Evolutionary conservation across 2,113 vertebrate species (phyloP).

Genomic region (Oriolus oriolus): DNA sequence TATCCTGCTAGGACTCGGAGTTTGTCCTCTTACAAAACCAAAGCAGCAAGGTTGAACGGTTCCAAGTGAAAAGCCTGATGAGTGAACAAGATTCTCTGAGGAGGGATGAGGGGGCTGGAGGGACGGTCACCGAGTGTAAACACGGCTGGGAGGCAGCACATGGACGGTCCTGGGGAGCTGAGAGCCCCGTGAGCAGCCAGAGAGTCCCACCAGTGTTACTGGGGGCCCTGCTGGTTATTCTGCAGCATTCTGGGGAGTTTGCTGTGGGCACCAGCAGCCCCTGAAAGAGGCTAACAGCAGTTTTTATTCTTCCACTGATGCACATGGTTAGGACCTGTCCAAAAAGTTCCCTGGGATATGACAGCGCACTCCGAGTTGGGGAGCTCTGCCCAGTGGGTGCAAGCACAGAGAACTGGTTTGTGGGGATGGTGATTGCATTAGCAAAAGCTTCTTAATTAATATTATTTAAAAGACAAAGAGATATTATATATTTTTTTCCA

Average conservation of each 20-base stretch:
- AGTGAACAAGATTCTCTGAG: conserved; percentile 16
- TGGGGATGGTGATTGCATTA: neutral
- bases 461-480: neutral
- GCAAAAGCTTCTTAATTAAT: neutral
- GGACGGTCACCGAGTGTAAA: neutral
- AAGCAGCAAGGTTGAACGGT: conserved; percentile 59
- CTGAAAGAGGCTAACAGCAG: neutral
- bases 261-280: neutral
- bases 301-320: neutral
- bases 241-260: neutral
- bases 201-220: neutral
- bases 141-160: neutral
- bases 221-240: neutral
- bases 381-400: neutral
- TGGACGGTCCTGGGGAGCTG: neutral
- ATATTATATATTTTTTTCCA: neutral
- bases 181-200: neutral
- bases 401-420: neutral
- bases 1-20: conserved; percentile 71
- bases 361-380: neutral
- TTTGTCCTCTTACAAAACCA: conserved; percentile 79
- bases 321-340: neutral
- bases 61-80: conserved; percentile 52
- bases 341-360: neutral
- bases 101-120: neutral